phyloP scores from a whole-genome alignment of 1,140 invertebrate genomes.

The Bombus waltoni region DNA sequence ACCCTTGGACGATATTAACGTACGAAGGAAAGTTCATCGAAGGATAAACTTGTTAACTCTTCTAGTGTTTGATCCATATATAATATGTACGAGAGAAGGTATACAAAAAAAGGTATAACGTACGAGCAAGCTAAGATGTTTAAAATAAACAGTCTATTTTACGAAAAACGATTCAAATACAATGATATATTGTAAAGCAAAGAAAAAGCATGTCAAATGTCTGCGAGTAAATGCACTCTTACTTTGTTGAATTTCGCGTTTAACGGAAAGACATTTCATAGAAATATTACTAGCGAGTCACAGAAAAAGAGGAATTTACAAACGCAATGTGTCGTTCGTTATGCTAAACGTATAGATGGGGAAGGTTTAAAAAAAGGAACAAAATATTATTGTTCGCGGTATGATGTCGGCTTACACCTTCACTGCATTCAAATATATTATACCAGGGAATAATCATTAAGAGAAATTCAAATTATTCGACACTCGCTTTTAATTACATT shows the following conservation, averaged over 20 bases:
- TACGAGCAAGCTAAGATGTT: background rate
- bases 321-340: background rate
- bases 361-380: background rate
- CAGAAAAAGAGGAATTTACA: background rate
- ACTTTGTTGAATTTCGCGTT: background rate
- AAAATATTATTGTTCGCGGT: background rate
- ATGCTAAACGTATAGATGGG: background rate
- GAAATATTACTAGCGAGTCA: background rate
- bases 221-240: background rate
- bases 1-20: background rate
- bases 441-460: background rate
- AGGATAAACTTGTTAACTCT: background rate
- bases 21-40: background rate
- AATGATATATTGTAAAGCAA: background rate
- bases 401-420: background rate
- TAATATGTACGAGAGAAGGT: background rate
- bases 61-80: background rate
- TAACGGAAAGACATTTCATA: slow-evolving; percentile 4
- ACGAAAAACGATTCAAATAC: background rate
- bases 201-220: background rate
- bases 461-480: background rate
- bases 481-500: background rate
- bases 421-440: background rate
- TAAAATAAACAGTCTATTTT: background rate
- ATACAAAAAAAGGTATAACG: background rate